These are phyloP conservation scores for Henricia sp. DNA, from an alignment of 53 echinoderm and acorn worm species.

Conservation along the genomic window DNA sequence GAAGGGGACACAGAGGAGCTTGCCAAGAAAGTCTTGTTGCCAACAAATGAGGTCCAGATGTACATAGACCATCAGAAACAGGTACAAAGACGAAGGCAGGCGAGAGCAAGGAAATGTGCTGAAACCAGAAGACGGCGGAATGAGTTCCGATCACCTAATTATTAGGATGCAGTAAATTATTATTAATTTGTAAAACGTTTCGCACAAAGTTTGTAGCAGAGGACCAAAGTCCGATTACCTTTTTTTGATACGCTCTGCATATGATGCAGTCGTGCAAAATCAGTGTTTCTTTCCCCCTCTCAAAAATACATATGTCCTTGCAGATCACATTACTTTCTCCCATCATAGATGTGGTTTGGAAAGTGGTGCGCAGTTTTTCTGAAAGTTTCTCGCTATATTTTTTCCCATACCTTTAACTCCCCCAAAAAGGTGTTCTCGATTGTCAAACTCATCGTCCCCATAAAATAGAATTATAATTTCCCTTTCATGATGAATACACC, in stretches of 20 bases:
- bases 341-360: too few relatives aligned
- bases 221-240: neutral
- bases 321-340: neutral
- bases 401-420: too few relatives aligned
- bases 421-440: too few relatives aligned
- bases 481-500: neutral
- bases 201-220: neutral
- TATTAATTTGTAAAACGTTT: neutral
- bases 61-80: conserved; percentile 26
- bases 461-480: too few relatives aligned
- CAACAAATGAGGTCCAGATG: conserved; percentile 15
- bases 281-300: neutral
- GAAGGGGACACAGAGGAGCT: conserved; percentile 16
- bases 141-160: too few relatives aligned
- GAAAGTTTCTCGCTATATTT: too few relatives aligned
- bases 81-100: conserved; percentile 25
- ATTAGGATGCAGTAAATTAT: neutral
- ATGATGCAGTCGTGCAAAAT: neutral
- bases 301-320: neutral
- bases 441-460: too few relatives aligned
- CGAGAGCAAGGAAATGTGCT: conserved; percentile 31
- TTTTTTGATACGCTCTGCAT: neutral
- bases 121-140: conserved; percentile 24
- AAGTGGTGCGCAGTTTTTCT: too few relatives aligned
- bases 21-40: conserved; percentile 23